These are phyloP conservation scores for Volucella zonaria DNA, from an alignment of 2,888 invertebrate species.

Conservation along the genomic window DNA sequence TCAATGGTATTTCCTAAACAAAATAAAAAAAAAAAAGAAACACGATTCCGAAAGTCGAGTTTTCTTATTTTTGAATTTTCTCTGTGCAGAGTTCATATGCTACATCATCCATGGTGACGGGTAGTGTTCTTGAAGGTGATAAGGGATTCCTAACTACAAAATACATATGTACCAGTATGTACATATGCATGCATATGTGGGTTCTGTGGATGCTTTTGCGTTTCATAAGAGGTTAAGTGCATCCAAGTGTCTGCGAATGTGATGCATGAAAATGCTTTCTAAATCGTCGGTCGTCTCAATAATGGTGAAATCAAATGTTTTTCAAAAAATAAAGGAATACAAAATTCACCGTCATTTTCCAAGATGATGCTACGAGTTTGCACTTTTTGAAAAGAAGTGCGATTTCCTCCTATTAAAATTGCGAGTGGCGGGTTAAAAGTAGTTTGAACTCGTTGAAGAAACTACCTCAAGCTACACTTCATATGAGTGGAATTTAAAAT, in stretches of 20 bases:
- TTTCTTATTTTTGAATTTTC: constrained; percentile 12
- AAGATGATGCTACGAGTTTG: background rate
- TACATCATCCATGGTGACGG: constrained; percentile 33
- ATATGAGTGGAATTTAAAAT: no score
- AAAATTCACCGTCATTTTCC: constrained; percentile 8
- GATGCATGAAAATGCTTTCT: constrained; percentile 6
- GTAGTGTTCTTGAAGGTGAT: constrained; percentile 33
- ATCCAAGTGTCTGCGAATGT: constrained; percentile 4
- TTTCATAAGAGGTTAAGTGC: constrained; percentile 50
- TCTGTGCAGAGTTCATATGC: constrained; percentile 37
- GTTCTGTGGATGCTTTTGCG: constrained; percentile 20
- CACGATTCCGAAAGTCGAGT: constrained; percentile 49
- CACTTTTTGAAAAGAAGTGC: constrained; percentile 1
- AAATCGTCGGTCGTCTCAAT: constrained; percentile 47
- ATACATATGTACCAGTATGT: no score
- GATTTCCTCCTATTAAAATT: background rate
- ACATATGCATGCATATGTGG: no score
- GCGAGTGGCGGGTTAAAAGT: background rate
- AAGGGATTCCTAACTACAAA: constrained; percentile 42
- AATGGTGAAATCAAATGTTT: constrained; percentile 24
- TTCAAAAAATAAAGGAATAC: background rate
- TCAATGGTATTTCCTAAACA: constrained; percentile 69
- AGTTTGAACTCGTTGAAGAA: background rate
- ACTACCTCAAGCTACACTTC: background rate
- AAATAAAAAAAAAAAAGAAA: background rate